Evolutionary conservation across 2,888 invertebrate genomes (phyloP).

Genomic region (Tipula helvola): DNA sequence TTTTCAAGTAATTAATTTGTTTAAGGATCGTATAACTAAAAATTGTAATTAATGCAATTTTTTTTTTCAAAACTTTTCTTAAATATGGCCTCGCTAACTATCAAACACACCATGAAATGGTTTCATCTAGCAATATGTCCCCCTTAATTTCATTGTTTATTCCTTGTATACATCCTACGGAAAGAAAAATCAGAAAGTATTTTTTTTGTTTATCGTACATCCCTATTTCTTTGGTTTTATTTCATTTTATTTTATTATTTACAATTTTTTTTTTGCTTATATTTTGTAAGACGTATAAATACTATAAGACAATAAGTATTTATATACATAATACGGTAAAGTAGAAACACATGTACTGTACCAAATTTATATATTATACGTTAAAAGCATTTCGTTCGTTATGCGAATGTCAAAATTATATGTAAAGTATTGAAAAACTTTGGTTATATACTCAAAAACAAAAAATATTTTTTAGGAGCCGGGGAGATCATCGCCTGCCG

Average conservation of each 20-base stretch:
- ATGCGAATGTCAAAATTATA: not conserved
- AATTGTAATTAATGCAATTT: too few relatives aligned
- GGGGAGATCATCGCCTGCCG: constrained; percentile 33
- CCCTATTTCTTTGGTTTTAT: not conserved
- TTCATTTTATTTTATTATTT: not conserved
- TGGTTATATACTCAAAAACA: not conserved
- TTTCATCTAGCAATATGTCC: not conserved
- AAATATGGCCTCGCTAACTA: too few relatives aligned
- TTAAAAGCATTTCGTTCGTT: not conserved
- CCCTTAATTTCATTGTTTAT: not conserved
- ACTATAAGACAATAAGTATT: not conserved
- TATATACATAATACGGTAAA: not conserved
- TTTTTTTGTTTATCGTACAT: not conserved
- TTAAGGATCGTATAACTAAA: too few relatives aligned
- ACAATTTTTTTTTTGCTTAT: not conserved
- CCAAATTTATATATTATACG: not conserved
- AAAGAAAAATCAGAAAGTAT: not conserved
- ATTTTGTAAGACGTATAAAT: not conserved
- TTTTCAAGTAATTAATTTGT: too few relatives aligned
- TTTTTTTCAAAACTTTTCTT: too few relatives aligned
- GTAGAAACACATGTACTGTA: not conserved
- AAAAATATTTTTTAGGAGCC: constrained; percentile 25
- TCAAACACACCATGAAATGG: too few relatives aligned
- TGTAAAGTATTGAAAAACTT: not conserved
- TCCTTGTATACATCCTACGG: not conserved